phyloP scores from a whole-genome alignment of 2,113 vertebrate species.

The Ivindomyrus marchei region DNA sequence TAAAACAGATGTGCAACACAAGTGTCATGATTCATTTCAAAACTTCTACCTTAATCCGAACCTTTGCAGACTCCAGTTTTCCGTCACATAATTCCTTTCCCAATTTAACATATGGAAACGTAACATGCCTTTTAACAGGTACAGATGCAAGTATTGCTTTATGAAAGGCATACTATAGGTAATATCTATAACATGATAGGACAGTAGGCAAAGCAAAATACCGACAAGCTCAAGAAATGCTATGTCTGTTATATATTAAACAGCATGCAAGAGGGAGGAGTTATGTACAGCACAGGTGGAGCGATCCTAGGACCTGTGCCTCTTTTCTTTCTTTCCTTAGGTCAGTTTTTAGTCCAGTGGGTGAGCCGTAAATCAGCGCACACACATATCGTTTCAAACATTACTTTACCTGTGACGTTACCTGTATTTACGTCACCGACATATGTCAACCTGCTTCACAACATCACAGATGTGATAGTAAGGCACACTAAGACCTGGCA shows the following conservation, averaged over 20 bases:
- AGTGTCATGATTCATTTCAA: neutral
- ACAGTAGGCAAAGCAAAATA: neutral
- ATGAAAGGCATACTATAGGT: neutral
- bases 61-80: neutral
- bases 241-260: neutral
- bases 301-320: neutral
- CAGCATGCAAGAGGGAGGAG: neutral
- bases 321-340: neutral
- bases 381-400: neutral
- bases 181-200: neutral
- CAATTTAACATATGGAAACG: neutral
- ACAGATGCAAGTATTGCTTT: neutral
- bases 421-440: neutral
- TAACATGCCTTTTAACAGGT: neutral
- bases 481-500: conserved; percentile 13
- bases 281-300: neutral
- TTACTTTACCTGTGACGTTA: neutral
- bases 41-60: neutral
- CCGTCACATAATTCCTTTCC: neutral
- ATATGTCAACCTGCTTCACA: neutral
- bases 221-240: neutral
- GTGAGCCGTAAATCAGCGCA: neutral
- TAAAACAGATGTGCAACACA: neutral
- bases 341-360: neutral
- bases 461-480: neutral